These are phyloP conservation scores for Scaptomyza parva DNA, from an alignment of 2,888 invertebrate genomes.

Conservation along the genomic window DNA sequence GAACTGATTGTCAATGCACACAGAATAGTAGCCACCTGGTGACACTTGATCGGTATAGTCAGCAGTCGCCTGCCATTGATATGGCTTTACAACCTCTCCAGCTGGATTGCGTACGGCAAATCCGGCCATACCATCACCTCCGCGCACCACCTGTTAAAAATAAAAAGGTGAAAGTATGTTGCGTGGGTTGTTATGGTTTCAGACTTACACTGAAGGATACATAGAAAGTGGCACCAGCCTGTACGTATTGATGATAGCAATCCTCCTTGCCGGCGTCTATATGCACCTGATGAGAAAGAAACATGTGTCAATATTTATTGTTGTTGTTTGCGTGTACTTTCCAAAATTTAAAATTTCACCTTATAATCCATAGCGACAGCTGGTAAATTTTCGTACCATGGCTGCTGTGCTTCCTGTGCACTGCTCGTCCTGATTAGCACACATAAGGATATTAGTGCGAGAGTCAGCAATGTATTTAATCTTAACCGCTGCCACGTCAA, in stretches of 20 bases:
- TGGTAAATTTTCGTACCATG: constrained; percentile 94
- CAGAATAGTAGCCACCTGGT: constrained; percentile 93
- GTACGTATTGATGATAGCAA: constrained; percentile 97
- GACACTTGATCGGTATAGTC: constrained; percentile 94
- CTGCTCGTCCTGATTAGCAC: constrained; percentile 47
- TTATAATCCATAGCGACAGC: constrained; percentile 98
- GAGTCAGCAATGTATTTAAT: constrained; percentile 53
- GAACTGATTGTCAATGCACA: constrained; percentile 97
- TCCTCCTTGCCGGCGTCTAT: constrained; percentile 97
- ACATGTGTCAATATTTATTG: constrained; percentile 3
- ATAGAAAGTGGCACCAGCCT: constrained; percentile 95
- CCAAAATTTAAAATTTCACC: constrained; percentile 78
- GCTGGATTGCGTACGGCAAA: constrained; percentile 95
- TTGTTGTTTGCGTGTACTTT: constrained; percentile 18
- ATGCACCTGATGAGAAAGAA: constrained; percentile 86
- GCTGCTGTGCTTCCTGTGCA: constrained; percentile 86
- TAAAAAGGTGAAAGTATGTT: background rate
- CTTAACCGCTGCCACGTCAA: constrained; percentile 83
- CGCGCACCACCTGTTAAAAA: constrained; percentile 90
- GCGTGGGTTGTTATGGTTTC: background rate
- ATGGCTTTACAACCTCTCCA: constrained; percentile 94
- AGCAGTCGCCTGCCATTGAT: constrained; percentile 95
- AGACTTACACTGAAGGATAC: constrained; percentile 94
- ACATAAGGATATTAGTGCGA: constrained; percentile 51
- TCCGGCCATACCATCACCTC: constrained; percentile 97